Percentiles rank a stretch among this genome's conserved stretches.
phyloP scores from a whole-genome alignment of 2,888 invertebrate species.

The Catotricha subobsoleta region DNA sequence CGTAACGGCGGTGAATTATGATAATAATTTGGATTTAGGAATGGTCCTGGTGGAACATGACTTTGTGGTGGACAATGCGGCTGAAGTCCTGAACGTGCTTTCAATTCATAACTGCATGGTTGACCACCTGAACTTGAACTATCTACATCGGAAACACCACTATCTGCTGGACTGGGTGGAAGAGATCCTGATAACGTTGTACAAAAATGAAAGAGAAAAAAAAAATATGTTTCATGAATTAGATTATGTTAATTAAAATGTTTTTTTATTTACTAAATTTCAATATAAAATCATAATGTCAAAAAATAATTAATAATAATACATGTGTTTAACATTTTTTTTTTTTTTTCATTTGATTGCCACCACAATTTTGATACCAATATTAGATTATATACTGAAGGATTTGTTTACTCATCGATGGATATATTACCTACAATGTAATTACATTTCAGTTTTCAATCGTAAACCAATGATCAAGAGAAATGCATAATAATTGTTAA shows the following conservation, averaged over 20 bases:
- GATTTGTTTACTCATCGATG: no score
- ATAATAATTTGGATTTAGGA: conserved; percentile 49
- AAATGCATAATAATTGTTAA: no score
- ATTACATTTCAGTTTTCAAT: no score
- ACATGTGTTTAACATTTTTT: no score
- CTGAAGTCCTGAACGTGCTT: conserved; percentile 59
- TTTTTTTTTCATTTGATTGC: no score
- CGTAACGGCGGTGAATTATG: conserved; percentile 36
- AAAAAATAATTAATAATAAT: no score
- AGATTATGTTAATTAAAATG: neutral
- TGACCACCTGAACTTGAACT: conserved; percentile 71
- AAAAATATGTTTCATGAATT: no score
- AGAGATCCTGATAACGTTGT: conserved; percentile 52
- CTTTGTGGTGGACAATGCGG: conserved; percentile 28
- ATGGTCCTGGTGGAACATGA: conserved; percentile 28
- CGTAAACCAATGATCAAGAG: no score
- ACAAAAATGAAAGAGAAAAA: conserved; percentile 13
- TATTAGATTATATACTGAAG: no score
- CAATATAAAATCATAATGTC: no score
- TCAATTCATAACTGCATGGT: conserved; percentile 54
- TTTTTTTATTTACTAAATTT: neutral
- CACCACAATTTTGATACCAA: no score
- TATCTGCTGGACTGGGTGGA: conserved; percentile 93
- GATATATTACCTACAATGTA: no score
- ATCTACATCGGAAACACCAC: conserved; percentile 92